These are phyloP conservation scores for Batillaria attramentaria DNA, from an alignment of 1,140 invertebrate species.

Conservation along the genomic window DNA sequence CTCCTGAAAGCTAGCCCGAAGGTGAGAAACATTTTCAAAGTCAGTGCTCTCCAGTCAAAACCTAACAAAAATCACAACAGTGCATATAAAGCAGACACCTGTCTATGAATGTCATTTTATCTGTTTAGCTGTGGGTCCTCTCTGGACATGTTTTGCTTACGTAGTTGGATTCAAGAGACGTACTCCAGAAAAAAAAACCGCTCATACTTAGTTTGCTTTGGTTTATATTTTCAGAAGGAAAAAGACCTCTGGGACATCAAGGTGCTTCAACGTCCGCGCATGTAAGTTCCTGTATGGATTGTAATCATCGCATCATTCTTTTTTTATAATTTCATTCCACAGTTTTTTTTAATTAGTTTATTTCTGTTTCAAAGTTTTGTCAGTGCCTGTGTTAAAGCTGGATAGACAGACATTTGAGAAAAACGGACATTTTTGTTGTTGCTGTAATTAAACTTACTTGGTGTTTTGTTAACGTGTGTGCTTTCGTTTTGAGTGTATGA, in stretches of 20 bases:
- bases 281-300: neutral
- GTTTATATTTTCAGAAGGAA: neutral
- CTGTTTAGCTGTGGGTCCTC: neutral
- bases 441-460: neutral
- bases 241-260: slow-evolving; percentile 8
- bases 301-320: too few relatives aligned
- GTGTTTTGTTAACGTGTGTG: too few relatives aligned
- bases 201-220: neutral
- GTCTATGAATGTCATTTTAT: neutral
- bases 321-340: neutral
- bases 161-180: neutral
- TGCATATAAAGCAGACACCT: neutral
- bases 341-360: too few relatives aligned
- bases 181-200: neutral
- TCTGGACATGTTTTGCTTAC: neutral
- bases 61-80: neutral
- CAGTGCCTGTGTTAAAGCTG: neutral
- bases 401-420: neutral
- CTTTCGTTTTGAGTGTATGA: neutral
- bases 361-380: too few relatives aligned
- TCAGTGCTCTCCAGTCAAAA: neutral
- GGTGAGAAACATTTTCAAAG: neutral
- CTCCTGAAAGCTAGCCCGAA: slow-evolving; percentile 29
- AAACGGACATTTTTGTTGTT: neutral
- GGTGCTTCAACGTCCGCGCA: neutral